Base-by-base conservation (phyloP, 2,888 invertebrate genomes). In the Creontiades dilutus region DNA sequence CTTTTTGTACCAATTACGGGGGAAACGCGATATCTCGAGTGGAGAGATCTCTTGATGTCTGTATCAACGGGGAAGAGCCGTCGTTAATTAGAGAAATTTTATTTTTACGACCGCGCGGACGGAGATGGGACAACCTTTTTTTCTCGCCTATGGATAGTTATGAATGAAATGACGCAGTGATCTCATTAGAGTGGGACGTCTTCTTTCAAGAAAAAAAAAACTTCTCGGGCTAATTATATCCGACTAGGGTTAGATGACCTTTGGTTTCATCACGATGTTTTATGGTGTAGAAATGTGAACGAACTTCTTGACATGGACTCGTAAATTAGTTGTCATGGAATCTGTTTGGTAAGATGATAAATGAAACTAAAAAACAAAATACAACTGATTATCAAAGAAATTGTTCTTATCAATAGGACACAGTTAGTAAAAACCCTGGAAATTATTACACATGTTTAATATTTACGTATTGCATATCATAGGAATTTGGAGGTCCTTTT, bases 101-200 rank as follows among this genome's bases (percentile, higher is more conserved):
- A 52, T 82, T 82, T 52, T 52, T 52, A 23, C 27, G 9, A 12
- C 27, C 14, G 13, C 1, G 52, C 23, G 48, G n/a, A 23, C 14
- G 48, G 48, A 23, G 14, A 46, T 19, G 23, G 61, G 68, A 19
- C 27, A 68, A 19, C 23, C 16, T 16, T 75, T 75, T 75, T 46
- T 46, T 19, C 46, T 16, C 28, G 78, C 23, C 52, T 82, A 52
- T 82, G 82, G 52, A 82, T 82, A 82, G 82, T 82, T 82, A 82
- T 82, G 82, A 52, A 0, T 68, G 68, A 13, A 78, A 78, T 78
- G 52, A 52, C 19, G 46, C 48, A 3, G 52, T 16, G 1, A 82
- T 52, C 52, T 82, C 82, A 82, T 82, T 52, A 82, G 82, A 12
- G 68, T 4, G 46, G 80, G 23, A 23, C 23, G 46, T 47, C 55